Conservation (phyloP, 2,797 vertebrate species). For the Aythya fuligula region DNA sequence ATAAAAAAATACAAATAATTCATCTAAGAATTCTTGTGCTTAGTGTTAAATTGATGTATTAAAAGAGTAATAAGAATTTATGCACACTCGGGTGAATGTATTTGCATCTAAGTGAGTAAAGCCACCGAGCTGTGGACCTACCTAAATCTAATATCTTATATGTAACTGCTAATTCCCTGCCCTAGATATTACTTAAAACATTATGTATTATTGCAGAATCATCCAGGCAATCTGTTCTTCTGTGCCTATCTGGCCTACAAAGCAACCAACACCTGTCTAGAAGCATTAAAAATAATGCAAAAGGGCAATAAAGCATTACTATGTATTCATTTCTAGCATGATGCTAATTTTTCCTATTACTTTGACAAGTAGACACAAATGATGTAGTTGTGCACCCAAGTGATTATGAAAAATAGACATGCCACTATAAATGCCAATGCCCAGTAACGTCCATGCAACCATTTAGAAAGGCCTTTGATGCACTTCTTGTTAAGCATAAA, state of each 20-base stretch:
- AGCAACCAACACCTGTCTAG: not conserved
- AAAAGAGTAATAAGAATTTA: constrained; percentile 26
- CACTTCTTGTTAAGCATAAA: not conserved
- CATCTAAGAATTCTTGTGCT: not conserved
- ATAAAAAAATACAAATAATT: constrained; percentile 49
- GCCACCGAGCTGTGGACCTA: not conserved
- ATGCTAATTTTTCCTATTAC: not conserved
- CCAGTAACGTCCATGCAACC: not conserved
- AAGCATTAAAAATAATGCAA: not conserved
- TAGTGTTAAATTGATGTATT: not conserved
- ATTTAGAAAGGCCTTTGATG: not conserved
- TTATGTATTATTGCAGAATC: not conserved
- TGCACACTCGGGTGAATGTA: not conserved
- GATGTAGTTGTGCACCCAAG: not conserved
- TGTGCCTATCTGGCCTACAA: not conserved
- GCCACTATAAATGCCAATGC: not conserved
- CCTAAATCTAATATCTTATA: not conserved
- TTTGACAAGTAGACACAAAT: not conserved
- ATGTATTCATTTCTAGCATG: not conserved
- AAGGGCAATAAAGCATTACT: not conserved
- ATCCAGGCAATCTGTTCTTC: not conserved
- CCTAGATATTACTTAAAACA: not conserved
- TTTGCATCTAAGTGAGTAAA: not conserved
- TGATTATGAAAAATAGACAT: not conserved
- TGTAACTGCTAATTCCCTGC: not conserved